Percentiles rank a stretch among this genome's conserved stretches.
Evolutionary conservation across 2,888 invertebrate genomes (phyloP).

Genomic region (Cordilura impudica): DNA sequence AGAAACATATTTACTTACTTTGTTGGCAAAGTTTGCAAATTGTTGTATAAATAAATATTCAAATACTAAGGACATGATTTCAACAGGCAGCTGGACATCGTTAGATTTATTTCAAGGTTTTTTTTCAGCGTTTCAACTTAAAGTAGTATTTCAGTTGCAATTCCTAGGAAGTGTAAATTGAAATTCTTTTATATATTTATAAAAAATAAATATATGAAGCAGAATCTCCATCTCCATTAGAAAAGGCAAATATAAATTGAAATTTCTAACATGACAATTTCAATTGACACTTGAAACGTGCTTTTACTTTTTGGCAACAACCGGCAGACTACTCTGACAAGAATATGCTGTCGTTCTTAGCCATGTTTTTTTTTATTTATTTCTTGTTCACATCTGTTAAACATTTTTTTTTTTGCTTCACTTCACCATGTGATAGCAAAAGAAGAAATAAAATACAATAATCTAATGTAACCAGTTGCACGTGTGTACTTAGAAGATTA

Average conservation of each 20-base stretch:
- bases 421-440: constrained; percentile 47
- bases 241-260: constrained; percentile 55
- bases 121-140: no score
- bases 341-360: constrained; percentile 19
- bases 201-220: no score
- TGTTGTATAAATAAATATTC: no score
- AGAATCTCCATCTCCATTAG: background rate
- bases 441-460: constrained; percentile 53
- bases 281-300: constrained; percentile 63
- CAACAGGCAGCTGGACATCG: no score
- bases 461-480: constrained; percentile 55
- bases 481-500: constrained; percentile 41
- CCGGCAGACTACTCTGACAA: background rate
- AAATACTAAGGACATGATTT: no score
- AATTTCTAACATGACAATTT: constrained; percentile 62
- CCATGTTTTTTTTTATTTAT: constrained; percentile 25
- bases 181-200: no score
- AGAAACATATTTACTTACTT: no score
- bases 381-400: constrained; percentile 27
- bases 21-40: no score
- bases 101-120: no score
- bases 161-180: no score
- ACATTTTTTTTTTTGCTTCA: background rate
- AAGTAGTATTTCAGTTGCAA: no score
- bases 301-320: constrained; percentile 33